Percentiles rank a stretch among this genome's conserved stretches.
phyloP scores from a whole-genome alignment of 2,113 vertebrate species.

The Lynx canadensis region DNA sequence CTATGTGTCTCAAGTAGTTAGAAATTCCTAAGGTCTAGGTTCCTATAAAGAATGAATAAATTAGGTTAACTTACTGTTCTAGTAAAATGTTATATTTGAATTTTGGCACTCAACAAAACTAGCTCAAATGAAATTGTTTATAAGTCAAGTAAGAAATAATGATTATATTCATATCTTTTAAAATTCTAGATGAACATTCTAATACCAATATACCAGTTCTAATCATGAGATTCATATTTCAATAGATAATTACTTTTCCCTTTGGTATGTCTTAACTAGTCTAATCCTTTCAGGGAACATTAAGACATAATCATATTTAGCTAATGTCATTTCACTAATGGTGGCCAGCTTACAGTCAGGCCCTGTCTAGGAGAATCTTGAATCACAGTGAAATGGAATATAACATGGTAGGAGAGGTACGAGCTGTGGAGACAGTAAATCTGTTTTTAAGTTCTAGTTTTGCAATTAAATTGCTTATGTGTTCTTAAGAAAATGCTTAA shows the following conservation, averaged over 20 bases:
- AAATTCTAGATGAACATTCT: slow-evolving; percentile 55
- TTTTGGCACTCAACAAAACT: not conserved
- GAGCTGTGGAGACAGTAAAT: not conserved
- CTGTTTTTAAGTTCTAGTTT: not conserved
- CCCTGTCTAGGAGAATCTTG: slow-evolving; percentile 32
- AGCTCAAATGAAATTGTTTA: not conserved
- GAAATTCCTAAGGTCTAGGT: not conserved
- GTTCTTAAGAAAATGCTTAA: not conserved
- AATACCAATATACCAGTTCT: slow-evolving; percentile 58
- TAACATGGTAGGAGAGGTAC: not conserved
- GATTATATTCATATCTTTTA: not conserved
- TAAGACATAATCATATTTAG: slow-evolving; percentile 79
- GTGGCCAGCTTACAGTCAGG: slow-evolving; percentile 64
- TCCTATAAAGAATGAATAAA: not conserved
- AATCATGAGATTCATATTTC: slow-evolving; percentile 79
- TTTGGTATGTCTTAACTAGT: slow-evolving; percentile 72
- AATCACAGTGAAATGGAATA: slow-evolving; percentile 51
- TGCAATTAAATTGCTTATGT: not conserved
- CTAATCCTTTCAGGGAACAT: slow-evolving; percentile 77
- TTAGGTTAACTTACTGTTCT: not conserved
- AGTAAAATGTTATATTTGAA: not conserved
- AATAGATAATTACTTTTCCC: slow-evolving; percentile 77
- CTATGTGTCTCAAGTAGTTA: not conserved
- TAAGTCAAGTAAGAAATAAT: slow-evolving; percentile 13
- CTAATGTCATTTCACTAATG: slow-evolving; percentile 78